A percentile compares a stretch with the other conserved stretches of the same genome.
Evolutionary conservation across 2,888 invertebrate genomes (phyloP).

Genomic region (Anarsia innoxiella): DNA sequence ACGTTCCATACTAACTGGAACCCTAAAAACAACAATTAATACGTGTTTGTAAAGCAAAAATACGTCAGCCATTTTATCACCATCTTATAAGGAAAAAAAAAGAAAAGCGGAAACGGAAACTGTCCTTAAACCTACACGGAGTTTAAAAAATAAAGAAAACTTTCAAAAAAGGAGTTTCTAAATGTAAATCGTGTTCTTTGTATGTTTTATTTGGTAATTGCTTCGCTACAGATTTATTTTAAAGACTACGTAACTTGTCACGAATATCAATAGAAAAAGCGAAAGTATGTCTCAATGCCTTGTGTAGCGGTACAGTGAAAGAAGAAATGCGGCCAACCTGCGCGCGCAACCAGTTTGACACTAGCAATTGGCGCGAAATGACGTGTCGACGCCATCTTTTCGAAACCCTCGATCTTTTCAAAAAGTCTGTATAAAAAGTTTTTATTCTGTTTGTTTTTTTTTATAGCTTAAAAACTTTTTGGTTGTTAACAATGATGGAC

Average conservation of each 20-base stretch:
- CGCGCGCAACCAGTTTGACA: constrained; percentile 35
- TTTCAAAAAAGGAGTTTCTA: constrained; percentile 6
- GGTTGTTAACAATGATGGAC: constrained; percentile 47
- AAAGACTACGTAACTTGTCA: constrained; percentile 19
- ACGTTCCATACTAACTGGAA: no score
- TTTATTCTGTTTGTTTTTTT: neutral
- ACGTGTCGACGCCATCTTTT: constrained; percentile 23
- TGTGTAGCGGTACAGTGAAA: constrained; percentile 41
- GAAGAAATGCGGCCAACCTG: constrained; percentile 46
- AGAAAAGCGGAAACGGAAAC: no score
- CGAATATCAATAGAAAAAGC: constrained; percentile 40
- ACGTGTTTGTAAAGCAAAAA: no score
- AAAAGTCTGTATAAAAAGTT: no score
- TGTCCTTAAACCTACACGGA: no score
- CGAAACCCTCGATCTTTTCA: no score
- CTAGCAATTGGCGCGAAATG: constrained; percentile 38
- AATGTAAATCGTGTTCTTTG: constrained; percentile 10
- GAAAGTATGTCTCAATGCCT: constrained; percentile 31
- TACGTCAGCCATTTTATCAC: no score
- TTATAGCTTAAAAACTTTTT: constrained; percentile 4
- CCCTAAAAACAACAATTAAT: no score
- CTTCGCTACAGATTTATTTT: constrained; percentile 13
- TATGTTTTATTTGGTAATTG: constrained; percentile 10
- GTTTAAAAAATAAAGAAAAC: neutral
- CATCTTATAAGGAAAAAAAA: no score